These are phyloP conservation scores for Vulpes vulpes DNA, from an alignment of 2,113 vertebrate species.

Conservation along the genomic window DNA sequence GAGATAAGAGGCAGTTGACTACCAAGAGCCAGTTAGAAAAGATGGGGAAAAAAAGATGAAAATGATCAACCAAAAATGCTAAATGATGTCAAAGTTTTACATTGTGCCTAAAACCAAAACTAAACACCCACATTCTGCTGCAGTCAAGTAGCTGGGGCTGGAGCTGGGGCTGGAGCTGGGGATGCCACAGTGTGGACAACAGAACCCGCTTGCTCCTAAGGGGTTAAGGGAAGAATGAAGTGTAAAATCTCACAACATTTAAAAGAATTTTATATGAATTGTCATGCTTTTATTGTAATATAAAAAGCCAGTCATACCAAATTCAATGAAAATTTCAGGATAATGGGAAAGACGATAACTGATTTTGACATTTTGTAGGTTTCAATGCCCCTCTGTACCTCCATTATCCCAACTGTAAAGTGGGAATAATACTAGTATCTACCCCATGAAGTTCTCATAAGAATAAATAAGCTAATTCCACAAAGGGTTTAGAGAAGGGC, in stretches of 20 bases:
- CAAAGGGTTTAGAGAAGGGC: not conserved
- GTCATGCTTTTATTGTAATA: not conserved
- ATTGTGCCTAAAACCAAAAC: not conserved
- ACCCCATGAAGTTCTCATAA: not conserved
- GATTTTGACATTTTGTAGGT: not conserved
- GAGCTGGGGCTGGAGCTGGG: too few relatives aligned
- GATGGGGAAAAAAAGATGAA: not conserved
- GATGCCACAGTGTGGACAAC: too few relatives aligned
- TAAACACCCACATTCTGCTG: not conserved
- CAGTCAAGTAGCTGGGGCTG: too few relatives aligned
- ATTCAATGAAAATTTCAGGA: conserved; percentile 17
- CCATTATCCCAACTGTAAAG: not conserved
- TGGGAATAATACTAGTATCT: not conserved
- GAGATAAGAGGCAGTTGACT: not conserved
- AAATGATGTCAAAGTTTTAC: not conserved
- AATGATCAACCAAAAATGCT: conserved; percentile 32
- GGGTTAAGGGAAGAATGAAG: not conserved
- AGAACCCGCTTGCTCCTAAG: not conserved
- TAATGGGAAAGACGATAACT: not conserved
- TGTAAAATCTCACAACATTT: not conserved
- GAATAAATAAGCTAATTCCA: not conserved
- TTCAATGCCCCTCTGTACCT: not conserved
- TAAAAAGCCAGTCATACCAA: not conserved
- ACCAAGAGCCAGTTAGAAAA: not conserved
- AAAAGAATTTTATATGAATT: not conserved